Evolutionary conservation across 2,888 invertebrate species (phyloP), one percentile per base, ranked within the genome.

Genomic region (Fragum fragum): DNA sequence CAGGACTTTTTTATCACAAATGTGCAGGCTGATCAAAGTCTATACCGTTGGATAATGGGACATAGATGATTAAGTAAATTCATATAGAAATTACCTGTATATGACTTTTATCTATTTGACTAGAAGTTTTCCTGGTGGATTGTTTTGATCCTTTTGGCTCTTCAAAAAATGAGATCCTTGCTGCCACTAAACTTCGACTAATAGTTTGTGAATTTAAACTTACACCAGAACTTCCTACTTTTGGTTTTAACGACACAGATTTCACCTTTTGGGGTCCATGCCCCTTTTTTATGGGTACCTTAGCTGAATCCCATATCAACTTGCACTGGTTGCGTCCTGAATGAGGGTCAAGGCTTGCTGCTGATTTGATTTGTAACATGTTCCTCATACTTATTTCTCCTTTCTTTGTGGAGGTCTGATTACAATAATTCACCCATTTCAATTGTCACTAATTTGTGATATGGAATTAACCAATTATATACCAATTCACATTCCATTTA

Each of bases 261-360:
- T 77, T 63, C 2, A 59, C 23, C 23, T 63, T 76, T 23, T 68
- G 66, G 39, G 39, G n/a, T 26, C 2, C 28, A 63, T 53, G 66
- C 26, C 23, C 68, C 74, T 69, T 81, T 69, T 61, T 76, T 26
- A n/a, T 36, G 36, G 69, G 69, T 23, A 32, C 52, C 18, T 53
- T 66, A 53, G 72, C 39, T 2, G 87, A 87, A 71, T 87, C 87
- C 85, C 85, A 87, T n/a, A 87, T 83, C 9, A 85, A 63, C n/a
- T 83, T 85, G 73, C 85, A 85, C 74, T 81, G 77, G 69, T 81
- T 84, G 69, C 81, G 69, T 0, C 53, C 55, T 18, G 61, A 21
- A n/a, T 71, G 71, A 11, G 71, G 23, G 14, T 71, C 71, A 1
- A 36, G 21, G 14, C 21, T 21, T 1, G 21, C 59, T 18, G 66